Evolutionary conservation across 2,113 vertebrate species (phyloP).

Genomic region (Piprites chloris): DNA sequence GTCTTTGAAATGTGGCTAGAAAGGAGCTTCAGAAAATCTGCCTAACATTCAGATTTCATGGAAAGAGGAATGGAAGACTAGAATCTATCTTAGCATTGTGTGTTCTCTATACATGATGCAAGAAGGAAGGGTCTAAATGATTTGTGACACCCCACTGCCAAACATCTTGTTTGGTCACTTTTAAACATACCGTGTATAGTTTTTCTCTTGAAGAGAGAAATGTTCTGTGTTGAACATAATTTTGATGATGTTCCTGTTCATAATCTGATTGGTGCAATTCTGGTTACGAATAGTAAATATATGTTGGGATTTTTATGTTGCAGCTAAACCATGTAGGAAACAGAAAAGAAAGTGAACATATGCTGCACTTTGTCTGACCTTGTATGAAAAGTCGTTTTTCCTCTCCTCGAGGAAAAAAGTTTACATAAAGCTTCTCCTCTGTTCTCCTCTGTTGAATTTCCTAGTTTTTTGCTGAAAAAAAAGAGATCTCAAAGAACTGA

Average conservation of each 20-base stretch:
- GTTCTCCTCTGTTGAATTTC: not conserved
- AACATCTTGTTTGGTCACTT: not conserved
- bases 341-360: not conserved
- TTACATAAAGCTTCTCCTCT: rapidly evolving
- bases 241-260: not conserved
- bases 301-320: not conserved
- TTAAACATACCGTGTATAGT: not conserved
- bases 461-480: not conserved
- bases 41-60: not conserved
- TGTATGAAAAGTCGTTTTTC: not conserved
- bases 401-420: not conserved
- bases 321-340: not conserved
- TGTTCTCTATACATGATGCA: not conserved
- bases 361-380: not conserved
- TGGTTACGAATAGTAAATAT: not conserved
- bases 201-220: not conserved
- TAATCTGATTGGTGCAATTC: not conserved
- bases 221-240: not conserved
- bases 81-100: not conserved
- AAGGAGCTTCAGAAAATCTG: not conserved
- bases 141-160: not conserved
- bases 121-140: not conserved
- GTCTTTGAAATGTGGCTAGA: not conserved
- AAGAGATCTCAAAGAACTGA: not conserved
- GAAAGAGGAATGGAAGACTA: not conserved